Conservation (phyloP, 1,140 invertebrate genomes). For the Adelges cooleyi region DNA sequence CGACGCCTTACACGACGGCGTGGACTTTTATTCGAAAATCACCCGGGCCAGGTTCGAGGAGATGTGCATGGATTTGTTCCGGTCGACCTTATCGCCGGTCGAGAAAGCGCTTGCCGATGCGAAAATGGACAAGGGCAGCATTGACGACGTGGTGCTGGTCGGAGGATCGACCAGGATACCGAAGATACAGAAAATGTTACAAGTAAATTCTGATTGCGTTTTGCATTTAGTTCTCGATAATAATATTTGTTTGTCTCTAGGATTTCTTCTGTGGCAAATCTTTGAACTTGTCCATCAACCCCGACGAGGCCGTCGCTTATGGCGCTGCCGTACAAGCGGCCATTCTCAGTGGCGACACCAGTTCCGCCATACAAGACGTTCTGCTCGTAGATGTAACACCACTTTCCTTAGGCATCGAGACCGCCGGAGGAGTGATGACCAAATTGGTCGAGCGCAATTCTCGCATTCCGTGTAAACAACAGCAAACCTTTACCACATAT, state of each 20-base stretch:
- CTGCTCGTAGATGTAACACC: conserved; percentile 46
- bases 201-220: conserved; percentile 28
- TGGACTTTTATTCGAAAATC: conserved; percentile 50
- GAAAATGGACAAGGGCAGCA: conserved; percentile 55
- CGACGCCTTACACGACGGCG: conserved; percentile 45
- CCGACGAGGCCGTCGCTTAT: conserved; percentile 54
- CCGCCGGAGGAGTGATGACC: conserved; percentile 47
- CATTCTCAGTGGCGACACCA: conserved; percentile 47
- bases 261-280: conserved; percentile 52
- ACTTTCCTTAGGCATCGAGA: conserved; percentile 46
- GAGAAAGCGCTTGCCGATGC: conserved; percentile 61
- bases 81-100: conserved; percentile 46
- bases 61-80: conserved; percentile 49
- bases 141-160: conserved; percentile 67
- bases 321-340: conserved; percentile 54
- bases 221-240: too few species aligned
- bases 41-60: conserved; percentile 52
- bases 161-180: conserved; percentile 65
- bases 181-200: conserved; percentile 48
- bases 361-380: conserved; percentile 46
- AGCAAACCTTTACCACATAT: conserved; percentile 45
- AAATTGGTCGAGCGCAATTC: conserved; percentile 46
- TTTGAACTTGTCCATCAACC: conserved; percentile 54
- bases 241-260: background rate
- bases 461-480: conserved; percentile 44